Percentiles rank a stretch among this genome's conserved stretches.
phyloP scores from a whole-genome alignment of 2,113 vertebrate genomes.

The Chaetodon trifascialis region DNA sequence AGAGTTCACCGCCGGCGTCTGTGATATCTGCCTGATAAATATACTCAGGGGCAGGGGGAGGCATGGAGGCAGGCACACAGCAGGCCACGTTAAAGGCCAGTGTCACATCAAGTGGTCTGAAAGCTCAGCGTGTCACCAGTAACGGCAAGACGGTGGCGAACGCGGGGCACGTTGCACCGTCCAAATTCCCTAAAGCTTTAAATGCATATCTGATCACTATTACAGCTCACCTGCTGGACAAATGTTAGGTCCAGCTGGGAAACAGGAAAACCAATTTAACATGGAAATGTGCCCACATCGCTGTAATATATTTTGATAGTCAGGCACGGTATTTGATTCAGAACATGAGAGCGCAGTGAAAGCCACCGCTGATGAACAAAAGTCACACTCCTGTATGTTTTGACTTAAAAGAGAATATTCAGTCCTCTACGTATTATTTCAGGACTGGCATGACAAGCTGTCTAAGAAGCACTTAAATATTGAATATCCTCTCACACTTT shows the following conservation, averaged over 20 bases:
- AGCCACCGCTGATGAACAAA: slow-evolving; percentile 2
- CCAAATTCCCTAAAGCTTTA: neutral
- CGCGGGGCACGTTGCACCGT: neutral
- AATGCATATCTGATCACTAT: neutral
- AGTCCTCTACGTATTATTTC: slow-evolving; percentile 7
- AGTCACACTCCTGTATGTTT: slow-evolving; percentile 8
- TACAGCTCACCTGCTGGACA: neutral
- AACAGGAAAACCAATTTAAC: slow-evolving; percentile 12
- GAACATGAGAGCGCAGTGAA: neutral
- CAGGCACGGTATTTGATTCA: neutral
- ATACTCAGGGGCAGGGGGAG: slow-evolving; percentile 44
- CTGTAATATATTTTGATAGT: neutral
- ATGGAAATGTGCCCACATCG: neutral
- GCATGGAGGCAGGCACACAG: slow-evolving; percentile 36
- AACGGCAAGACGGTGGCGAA: slow-evolving; percentile 41
- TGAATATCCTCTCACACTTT: slow-evolving; percentile 48
- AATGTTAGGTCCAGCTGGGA: slow-evolving; percentile 1
- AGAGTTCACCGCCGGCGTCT: slow-evolving; percentile 41
- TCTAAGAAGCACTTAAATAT: slow-evolving; percentile 46
- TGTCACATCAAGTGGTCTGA: slow-evolving; percentile 53
- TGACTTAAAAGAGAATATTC: slow-evolving; percentile 42
- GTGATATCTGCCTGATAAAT: slow-evolving; percentile 72
- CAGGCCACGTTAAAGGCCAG: slow-evolving; percentile 56
- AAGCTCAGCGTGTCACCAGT: slow-evolving; percentile 50
- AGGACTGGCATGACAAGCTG: slow-evolving; percentile 20